Evolutionary conservation across 92 coral and sea anemone genomes (phyloP), one percentile per base, ranked within the genome.

Genomic region (Ricordea florida): DNA sequence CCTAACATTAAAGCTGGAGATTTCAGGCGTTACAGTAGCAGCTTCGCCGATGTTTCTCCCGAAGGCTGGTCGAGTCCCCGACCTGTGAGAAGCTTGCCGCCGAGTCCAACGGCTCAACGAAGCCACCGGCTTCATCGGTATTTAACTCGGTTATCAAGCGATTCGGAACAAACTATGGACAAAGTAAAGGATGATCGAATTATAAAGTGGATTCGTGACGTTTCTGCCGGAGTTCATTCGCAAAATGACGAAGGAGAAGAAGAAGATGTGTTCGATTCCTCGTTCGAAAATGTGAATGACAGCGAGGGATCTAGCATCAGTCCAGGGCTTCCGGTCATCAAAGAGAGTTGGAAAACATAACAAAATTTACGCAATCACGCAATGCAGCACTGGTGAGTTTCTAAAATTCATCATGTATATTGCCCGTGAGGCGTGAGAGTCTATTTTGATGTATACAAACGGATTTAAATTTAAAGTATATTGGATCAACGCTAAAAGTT

Each of bases 171-270:
- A 2, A 52, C 15, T n/a, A 42, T 46, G n/a, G 58, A 17, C 20
- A 61, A 47, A 43, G 17, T 61, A 0, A 61, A 61, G 21, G 70
- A 57, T 43, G 80, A 73, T 23, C 59, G 80, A 25, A 73, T 73
- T 28, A 18, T 73, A 47, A 73, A 33, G 21, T 73, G 80, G 80
- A 73, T 73, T 58, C 80, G 69, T 6, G 80, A 73, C 45, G 80
- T 73, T 47, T 57, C 79, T 7, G 69, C 42, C 3, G 58, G 29
- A 6, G 28, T 40, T 55, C 34, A 8, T 23, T 15, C 7, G 25
- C 38, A 53, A 11, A 52, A 11, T 70, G 66, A 70, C 32, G 77
- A 51, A 10, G 77, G 40, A 5, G 53, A 36, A 24, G 48, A 69
- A 17, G 68, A 61, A 8, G 24, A 1, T 34, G 1, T 53, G 21